Evolutionary conservation across 2,888 invertebrate genomes (phyloP).

Genomic region (Bibio marci): DNA sequence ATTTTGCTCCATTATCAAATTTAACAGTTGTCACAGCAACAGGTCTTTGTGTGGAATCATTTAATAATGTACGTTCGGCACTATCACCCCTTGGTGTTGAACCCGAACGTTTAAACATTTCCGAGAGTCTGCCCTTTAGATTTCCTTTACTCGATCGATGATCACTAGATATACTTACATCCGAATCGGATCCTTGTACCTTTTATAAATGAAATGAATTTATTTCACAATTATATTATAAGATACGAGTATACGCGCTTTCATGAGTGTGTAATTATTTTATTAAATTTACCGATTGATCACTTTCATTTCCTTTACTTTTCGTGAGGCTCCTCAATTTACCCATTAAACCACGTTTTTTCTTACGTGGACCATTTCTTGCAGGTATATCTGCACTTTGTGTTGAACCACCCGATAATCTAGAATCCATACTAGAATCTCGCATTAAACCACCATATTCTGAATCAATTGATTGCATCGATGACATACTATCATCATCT

Average conservation of each 20-base stretch:
- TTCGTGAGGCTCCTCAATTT: constrained; percentile 74
- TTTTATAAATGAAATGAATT: constrained; percentile 10
- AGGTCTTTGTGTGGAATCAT: constrained; percentile 31
- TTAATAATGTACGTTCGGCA: constrained; percentile 18
- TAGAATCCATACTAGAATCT: constrained; percentile 65
- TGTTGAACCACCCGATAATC: constrained; percentile 67
- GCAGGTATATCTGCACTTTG: constrained; percentile 64
- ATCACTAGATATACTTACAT: constrained; percentile 46
- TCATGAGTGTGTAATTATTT: background rate
- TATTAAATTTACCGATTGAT: constrained; percentile 22
- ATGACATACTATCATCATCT: constrained; percentile 68
- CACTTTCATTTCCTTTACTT: constrained; percentile 34
- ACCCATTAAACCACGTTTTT: constrained; percentile 64
- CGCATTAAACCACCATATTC: constrained; percentile 43
- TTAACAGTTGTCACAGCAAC: constrained; percentile 30
- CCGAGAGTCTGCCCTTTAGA: constrained; percentile 61
- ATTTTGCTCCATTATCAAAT: constrained; percentile 19
- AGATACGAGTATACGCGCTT: background rate
- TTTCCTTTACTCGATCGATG: constrained; percentile 49
- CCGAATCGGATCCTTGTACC: constrained; percentile 53
- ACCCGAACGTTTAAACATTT: constrained; percentile 58
- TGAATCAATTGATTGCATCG: constrained; percentile 61
- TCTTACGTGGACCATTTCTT: constrained; percentile 41
- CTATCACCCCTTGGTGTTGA: constrained; percentile 51
- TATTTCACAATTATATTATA: too few relatives aligned